Conservation (phyloP, 2,797 vertebrate genomes). For the Arrhamphus sclerolepis region DNA sequence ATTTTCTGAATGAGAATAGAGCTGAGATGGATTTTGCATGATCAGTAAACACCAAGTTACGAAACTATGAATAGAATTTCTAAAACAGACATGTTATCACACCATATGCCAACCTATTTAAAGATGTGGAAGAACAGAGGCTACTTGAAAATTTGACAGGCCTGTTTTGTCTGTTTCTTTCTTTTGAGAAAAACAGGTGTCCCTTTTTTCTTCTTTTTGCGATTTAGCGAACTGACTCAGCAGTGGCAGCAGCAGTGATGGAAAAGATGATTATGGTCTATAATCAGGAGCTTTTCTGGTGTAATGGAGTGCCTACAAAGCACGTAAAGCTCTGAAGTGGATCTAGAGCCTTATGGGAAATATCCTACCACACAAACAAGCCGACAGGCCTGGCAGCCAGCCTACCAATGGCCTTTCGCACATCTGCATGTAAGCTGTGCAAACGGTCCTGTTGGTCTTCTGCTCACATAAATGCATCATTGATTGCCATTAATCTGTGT, state of each 20-base stretch:
- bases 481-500: slow-evolving; percentile 84
- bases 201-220: slow-evolving; percentile 43
- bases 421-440: slow-evolving; percentile 77
- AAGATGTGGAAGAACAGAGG: neutral
- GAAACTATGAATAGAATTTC: slow-evolving; percentile 27
- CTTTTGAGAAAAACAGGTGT: slow-evolving; percentile 26
- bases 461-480: slow-evolving; percentile 82
- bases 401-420: slow-evolving; percentile 71
- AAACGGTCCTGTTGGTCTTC: slow-evolving; percentile 70
- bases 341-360: slow-evolving; percentile 69
- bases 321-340: slow-evolving; percentile 75
- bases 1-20: slow-evolving; percentile 59
- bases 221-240: slow-evolving; percentile 66
- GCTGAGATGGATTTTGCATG: slow-evolving; percentile 30
- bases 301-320: slow-evolving; percentile 77
- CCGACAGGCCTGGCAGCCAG: slow-evolving; percentile 65
- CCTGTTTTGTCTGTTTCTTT: slow-evolving; percentile 11
- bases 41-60: slow-evolving; percentile 23
- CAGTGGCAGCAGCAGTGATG: slow-evolving; percentile 40
- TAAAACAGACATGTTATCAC: slow-evolving; percentile 10
- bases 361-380: slow-evolving; percentile 72
- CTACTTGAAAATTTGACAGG: neutral
- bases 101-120: slow-evolving; percentile 13
- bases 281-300: slow-evolving; percentile 77
- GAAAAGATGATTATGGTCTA: slow-evolving; percentile 74